These are phyloP conservation scores for Fregata magnificens DNA, from an alignment of 2,113 vertebrate species.

Conservation along the genomic window DNA sequence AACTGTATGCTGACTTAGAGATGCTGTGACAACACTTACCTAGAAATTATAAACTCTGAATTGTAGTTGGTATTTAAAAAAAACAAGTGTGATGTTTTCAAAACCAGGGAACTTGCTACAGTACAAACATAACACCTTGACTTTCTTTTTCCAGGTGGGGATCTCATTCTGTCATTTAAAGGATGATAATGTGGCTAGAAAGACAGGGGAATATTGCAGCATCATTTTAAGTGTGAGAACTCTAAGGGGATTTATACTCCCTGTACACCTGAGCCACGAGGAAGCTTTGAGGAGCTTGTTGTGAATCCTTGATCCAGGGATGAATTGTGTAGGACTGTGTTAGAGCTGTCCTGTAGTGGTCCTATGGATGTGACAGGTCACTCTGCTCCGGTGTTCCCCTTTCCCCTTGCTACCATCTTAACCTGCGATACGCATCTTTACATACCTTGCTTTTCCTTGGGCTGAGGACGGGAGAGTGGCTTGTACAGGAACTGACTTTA, in stretches of 20 bases:
- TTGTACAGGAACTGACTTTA: background rate
- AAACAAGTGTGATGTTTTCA: background rate
- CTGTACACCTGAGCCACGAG: background rate
- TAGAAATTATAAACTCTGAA: background rate
- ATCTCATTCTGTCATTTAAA: background rate
- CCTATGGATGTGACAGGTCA: background rate
- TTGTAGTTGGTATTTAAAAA: background rate
- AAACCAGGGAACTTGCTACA: fast-evolving
- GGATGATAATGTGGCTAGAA: background rate
- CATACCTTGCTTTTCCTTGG: background rate
- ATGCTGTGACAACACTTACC: background rate
- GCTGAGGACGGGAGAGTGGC: background rate
- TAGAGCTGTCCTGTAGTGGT: background rate
- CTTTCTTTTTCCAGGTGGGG: background rate
- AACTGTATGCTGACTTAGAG: background rate
- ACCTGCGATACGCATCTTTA: fast-evolving
- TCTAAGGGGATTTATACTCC: background rate
- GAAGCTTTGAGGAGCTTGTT: background rate
- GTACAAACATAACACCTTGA: background rate
- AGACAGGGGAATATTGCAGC: background rate
- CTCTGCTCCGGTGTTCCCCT: background rate
- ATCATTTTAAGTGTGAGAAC: background rate
- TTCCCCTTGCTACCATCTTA: background rate
- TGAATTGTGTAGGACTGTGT: background rate
- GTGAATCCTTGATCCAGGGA: background rate